phyloP scores from a whole-genome alignment of 2,888 invertebrate species.

The Ophion costatus region DNA sequence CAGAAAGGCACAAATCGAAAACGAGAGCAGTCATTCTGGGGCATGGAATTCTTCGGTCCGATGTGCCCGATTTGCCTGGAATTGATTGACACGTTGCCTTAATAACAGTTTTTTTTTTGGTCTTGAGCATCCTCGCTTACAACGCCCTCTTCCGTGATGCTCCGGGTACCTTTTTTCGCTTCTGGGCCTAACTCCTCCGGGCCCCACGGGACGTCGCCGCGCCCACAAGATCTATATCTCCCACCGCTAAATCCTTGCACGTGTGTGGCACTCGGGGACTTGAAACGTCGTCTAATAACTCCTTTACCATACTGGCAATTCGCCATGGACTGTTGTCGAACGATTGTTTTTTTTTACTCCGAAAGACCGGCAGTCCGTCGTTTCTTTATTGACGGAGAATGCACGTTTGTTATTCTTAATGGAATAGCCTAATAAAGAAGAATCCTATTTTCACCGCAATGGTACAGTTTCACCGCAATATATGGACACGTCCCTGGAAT shows the following conservation, averaged over 20 bases:
- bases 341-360: constrained; percentile 6
- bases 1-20: constrained; percentile 46
- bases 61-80: constrained; percentile 61
- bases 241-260: constrained; percentile 51
- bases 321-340: constrained; percentile 43
- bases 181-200: constrained; percentile 34
- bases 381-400: constrained; percentile 19
- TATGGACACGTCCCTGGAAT: neutral
- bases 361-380: constrained; percentile 17
- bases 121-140: constrained; percentile 13
- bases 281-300: constrained; percentile 66
- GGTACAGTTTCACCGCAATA: too few species aligned
- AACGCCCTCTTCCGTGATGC: constrained; percentile 64
- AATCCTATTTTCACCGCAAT: constrained; percentile 19
- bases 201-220: constrained; percentile 57
- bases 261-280: constrained; percentile 45
- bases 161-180: constrained; percentile 36
- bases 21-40: constrained; percentile 34
- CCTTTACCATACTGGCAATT: constrained; percentile 59
- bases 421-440: constrained; percentile 12
- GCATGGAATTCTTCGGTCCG: constrained; percentile 28
- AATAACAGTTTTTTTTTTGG: constrained; percentile 68
- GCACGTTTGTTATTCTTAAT: constrained; percentile 15
- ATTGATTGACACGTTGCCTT: constrained; percentile 72
- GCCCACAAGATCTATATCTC: constrained; percentile 52